Percentiles rank a stretch among this genome's conserved stretches.
Evolutionary conservation across 2,797 vertebrate species (phyloP).

Genomic region (Melanotaenia maccullochi): DNA sequence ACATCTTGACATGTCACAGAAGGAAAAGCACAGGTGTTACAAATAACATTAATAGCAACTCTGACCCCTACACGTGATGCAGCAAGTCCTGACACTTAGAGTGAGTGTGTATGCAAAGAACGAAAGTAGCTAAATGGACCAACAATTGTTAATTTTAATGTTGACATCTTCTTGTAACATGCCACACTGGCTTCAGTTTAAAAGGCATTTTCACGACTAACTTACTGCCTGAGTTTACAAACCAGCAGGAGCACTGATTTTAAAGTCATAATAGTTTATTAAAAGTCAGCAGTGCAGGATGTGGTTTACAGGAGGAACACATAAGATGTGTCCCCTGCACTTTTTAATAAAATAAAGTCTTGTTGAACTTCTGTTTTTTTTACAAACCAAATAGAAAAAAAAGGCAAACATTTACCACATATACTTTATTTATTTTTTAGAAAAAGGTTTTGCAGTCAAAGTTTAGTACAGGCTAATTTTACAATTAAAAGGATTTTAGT

Average conservation of each 20-base stretch:
- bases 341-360: neutral
- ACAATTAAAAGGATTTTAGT: conserved; percentile 37
- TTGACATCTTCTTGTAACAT: conserved; percentile 1
- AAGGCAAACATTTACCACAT: neutral
- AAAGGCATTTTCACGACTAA: neutral
- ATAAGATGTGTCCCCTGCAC: neutral
- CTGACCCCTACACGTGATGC: conserved; percentile 1
- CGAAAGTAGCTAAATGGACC: conserved; percentile 13
- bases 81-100: neutral
- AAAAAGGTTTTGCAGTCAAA: neutral
- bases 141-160: neutral
- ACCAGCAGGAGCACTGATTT: neutral
- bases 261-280: neutral
- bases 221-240: neutral
- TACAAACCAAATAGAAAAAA: neutral
- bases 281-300: neutral
- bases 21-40: conserved; percentile 27
- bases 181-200: neutral
- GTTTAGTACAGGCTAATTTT: neutral
- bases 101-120: neutral
- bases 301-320: neutral
- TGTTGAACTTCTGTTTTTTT: neutral
- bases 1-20: conserved; percentile 29
- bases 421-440: neutral
- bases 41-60: conserved; percentile 6